Base-by-base conservation (phyloP, 2,113 vertebrate species). In the Paracanthobrama guichenoti region DNA sequence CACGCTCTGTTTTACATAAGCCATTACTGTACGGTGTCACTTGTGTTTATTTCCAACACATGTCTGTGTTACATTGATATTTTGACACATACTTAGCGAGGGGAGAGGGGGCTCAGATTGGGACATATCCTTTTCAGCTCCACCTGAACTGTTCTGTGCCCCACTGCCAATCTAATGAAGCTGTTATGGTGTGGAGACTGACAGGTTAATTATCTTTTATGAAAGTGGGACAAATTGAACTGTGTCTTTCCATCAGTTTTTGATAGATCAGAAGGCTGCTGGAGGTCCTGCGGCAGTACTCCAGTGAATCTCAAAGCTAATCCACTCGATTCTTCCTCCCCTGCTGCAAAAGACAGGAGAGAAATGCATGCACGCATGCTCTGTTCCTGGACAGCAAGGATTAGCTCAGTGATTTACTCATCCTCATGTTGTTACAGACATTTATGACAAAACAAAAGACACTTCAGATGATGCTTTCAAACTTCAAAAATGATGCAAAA, bases 151-250 rank as follows among this genome's bases (percentile, higher is more conserved):
- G 93, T 90, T 93, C 94, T 94, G 91, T 89, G 90, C 91, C 94
- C 93, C 94, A 90, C 90, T 93, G 95, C 93, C 95, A 91, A 94
- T 97, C 94, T 97, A 99, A 96, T 98, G 96, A 97, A 98, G 97
- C 95, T 97, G 96, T 98, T 96, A 94, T 94, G 94, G 94, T 94
- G 93, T 92, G 93, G 92, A 95, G 96, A 97, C 94, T 99, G 97
- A 99, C 98, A 99, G 97, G 96, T 97, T 98, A 97, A 98, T 99
- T 99, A 99, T 98, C 97, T 97, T 96, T 96, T 96, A 96, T 97
- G 96, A 98, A 97, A 97, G 94, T 96, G 95, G 95, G 95, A 98
- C 97, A 98, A 99, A 98, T 98, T 96, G 97, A 97, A 95, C 95
- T 96, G 96, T 97, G 96, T 97, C 96, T 98, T 96, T 97, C 95